These are phyloP conservation scores for Stenopsyche tienmushanensis DNA, from an alignment of 1,140 invertebrate species.

Conservation along the genomic window DNA sequence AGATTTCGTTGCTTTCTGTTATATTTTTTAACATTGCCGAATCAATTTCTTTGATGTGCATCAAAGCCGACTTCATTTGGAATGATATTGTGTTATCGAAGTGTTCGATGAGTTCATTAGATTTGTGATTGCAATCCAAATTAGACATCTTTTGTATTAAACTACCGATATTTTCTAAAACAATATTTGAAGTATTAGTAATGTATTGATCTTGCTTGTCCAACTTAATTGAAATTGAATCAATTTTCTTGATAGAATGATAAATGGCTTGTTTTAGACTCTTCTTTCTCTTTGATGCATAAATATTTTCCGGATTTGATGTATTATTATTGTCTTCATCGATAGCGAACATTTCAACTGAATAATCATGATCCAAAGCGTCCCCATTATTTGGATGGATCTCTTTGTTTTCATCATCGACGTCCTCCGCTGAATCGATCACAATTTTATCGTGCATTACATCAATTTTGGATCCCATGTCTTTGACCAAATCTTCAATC, in stretches of 20 bases:
- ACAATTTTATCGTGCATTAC: conserved; percentile 14
- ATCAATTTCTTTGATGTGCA: too few relatives aligned
- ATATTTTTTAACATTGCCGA: too few relatives aligned
- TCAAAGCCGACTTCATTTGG: too few relatives aligned
- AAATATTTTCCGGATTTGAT: background rate
- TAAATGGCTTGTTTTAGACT: background rate
- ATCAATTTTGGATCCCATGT: conserved; percentile 49
- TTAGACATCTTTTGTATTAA: too few relatives aligned
- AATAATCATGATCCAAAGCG: background rate
- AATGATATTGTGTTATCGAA: too few relatives aligned
- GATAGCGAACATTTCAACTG: background rate
- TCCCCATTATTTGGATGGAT: background rate
- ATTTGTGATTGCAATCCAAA: too few relatives aligned
- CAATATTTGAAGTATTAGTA: too few relatives aligned
- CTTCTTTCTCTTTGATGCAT: too few relatives aligned
- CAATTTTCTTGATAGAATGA: background rate
- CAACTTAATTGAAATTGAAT: conserved; percentile 6
- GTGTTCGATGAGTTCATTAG: too few relatives aligned
- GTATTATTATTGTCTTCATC: background rate
- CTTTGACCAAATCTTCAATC: conserved; percentile 44
- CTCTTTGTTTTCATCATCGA: conserved; percentile 6
- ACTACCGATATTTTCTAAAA: too few relatives aligned
- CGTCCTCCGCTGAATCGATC: background rate
- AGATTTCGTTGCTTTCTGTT: too few relatives aligned
- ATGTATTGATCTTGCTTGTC: too few relatives aligned